Base-by-base conservation (phyloP, 2,888 invertebrate genomes). In the Microctonus aethiopoides region DNA sequence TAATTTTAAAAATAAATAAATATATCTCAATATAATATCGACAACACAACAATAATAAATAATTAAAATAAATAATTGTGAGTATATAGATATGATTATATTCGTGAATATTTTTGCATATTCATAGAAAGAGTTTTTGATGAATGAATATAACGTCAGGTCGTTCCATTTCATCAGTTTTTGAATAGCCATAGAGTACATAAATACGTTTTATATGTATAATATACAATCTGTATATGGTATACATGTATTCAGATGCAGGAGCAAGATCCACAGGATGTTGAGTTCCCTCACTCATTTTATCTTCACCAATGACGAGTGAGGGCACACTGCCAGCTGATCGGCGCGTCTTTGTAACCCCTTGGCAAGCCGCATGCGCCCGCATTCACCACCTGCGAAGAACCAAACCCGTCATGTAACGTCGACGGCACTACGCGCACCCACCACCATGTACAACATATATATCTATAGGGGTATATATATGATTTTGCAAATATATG, bases 251-350 rank as follows among this genome's bases (percentile, higher is more conserved):
- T 36, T 34, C 52, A 59, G 13, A 36, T 32, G 51, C 24, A 62
- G 34, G 54, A 54, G 67, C 22, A 68, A 41, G 36, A 59, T 36
- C 39, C 46, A 69, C 64, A 69, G 69, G 69, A 60, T 59, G 60
- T 64, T 36, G 39, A 34, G 61, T 51, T 26, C 29, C 36, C 56
- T 54, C 26, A 54, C 57, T 29, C 46, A 63, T 68, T 70, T 70
- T 61, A 65, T 70, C 65, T 70, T 54, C 26, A 36, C 54, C 54
- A 54, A 26, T 24, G 51, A 26, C 46, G 10, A 62, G 32, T 39
- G 46, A 46, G 69, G 63, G 68, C 51, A 67, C 56, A 73, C 70
- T 51, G 81, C 79, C 81, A 81, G 81, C 81, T 81, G 81, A 81
- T 81, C 80, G 71, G 70, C 66, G 52, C 61, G 65, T 72, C 72